Evolutionary conservation across 1,140 invertebrate species (phyloP).

Genomic region (Chlorops oryzae): DNA sequence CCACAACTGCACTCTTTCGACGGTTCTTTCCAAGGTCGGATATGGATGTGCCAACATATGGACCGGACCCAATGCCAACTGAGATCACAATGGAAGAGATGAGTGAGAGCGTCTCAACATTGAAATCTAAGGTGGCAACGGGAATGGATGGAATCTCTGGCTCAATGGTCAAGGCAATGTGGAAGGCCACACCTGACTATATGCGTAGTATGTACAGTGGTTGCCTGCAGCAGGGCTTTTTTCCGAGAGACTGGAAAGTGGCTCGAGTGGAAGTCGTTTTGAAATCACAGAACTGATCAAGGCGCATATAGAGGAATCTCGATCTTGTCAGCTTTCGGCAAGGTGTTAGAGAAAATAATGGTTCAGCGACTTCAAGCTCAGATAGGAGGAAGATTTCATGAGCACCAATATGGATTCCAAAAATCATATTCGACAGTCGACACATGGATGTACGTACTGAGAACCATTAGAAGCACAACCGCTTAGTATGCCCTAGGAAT

Average conservation of each 20-base stretch:
- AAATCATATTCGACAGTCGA: too few relatives aligned
- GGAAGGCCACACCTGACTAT: constrained; percentile 3
- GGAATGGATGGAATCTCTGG: constrained; percentile 8
- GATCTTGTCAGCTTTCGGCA: constrained; percentile 24
- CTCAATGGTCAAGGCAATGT: constrained; percentile 4
- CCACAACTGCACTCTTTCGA: background rate
- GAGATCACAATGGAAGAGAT: background rate
- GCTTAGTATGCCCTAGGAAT: too few relatives aligned
- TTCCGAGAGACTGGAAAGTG: constrained; percentile 17
- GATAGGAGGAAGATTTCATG: too few relatives aligned
- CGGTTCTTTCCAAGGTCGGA: constrained; percentile 2
- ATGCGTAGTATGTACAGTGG: background rate
- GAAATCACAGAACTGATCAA: constrained; percentile 16
- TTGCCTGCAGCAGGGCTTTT: background rate
- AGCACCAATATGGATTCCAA: too few relatives aligned
- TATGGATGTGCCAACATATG: background rate
- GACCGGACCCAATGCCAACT: background rate
- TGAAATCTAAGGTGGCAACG: background rate
- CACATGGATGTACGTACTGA: too few relatives aligned
- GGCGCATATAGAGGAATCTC: constrained; percentile 32
- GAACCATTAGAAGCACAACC: too few relatives aligned
- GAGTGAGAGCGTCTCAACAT: background rate
- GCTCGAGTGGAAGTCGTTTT: constrained; percentile 24
- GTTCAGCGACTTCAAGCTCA: constrained; percentile 12
- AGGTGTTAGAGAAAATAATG: constrained; percentile 30